Conservation (phyloP, 2,888 invertebrate genomes). For the Cheilosia impressa region DNA sequence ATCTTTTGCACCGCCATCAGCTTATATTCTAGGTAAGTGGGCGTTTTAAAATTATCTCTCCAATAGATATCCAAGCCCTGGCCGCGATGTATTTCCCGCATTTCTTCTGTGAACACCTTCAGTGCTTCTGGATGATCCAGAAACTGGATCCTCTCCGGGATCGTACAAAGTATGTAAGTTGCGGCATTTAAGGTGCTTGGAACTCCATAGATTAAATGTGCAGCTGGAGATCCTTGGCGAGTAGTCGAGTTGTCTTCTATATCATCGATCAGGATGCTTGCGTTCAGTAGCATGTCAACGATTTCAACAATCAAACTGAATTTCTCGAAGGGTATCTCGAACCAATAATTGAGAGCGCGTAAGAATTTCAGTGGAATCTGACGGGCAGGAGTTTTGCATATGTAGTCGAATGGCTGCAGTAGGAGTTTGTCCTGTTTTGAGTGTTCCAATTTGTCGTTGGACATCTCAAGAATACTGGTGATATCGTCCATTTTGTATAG, state of each 20-base stretch:
- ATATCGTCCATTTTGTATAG: constrained; percentile 80
- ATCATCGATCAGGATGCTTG: constrained; percentile 98
- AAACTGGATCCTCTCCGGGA: constrained; percentile 92
- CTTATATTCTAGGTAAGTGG: constrained; percentile 96
- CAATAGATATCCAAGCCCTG: constrained; percentile 99
- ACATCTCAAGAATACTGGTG: constrained; percentile 82
- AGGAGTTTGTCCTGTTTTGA: constrained; percentile 91
- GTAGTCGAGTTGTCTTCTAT: constrained; percentile 98
- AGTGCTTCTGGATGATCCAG: constrained; percentile 94
- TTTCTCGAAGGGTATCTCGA: constrained; percentile 94
- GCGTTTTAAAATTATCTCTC: constrained; percentile 97
- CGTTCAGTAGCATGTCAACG: constrained; percentile 97
- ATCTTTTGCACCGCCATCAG: constrained; percentile 97
- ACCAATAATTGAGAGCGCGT: constrained; percentile 97
- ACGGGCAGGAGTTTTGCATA: constrained; percentile 96
- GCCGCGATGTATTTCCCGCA: constrained; percentile 96
- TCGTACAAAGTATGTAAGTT: constrained; percentile 96
- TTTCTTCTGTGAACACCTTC: constrained; percentile 92
- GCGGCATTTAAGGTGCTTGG: constrained; percentile 98
- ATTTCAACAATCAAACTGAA: constrained; percentile 93
- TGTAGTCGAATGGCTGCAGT: constrained; percentile 94
- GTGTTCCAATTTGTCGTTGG: constrained; percentile 83
- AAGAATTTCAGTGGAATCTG: constrained; percentile 94
- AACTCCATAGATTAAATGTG: constrained; percentile 97
- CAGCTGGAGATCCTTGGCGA: constrained; percentile 95